Conservation (phyloP, 2,888 invertebrate species). For the Malthinus flaveolus region DNA sequence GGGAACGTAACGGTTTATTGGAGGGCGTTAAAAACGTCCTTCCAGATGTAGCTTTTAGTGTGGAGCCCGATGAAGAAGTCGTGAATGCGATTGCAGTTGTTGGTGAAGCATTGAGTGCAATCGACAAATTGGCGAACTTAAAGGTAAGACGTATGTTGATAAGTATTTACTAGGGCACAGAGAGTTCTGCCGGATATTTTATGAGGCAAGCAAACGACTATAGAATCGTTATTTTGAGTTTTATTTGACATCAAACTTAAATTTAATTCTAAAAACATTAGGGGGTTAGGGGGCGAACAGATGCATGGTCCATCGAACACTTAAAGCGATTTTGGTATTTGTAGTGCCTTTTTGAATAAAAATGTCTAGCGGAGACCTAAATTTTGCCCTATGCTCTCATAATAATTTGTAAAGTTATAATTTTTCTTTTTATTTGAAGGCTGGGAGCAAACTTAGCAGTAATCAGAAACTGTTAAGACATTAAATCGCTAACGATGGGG, state of each 20-base stretch:
- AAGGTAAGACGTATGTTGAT: too few relatives aligned
- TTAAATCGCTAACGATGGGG: slow-evolving; percentile 60
- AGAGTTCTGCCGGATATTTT: neutral
- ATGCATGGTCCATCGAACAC: neutral
- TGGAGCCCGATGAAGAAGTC: slow-evolving; percentile 27
- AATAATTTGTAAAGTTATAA: too few relatives aligned
- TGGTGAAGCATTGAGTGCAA: slow-evolving; percentile 45
- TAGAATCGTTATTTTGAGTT: too few relatives aligned
- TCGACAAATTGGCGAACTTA: slow-evolving; percentile 59
- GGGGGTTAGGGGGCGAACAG: neutral
- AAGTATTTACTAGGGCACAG: too few relatives aligned
- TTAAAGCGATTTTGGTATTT: neutral
- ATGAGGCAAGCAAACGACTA: slow-evolving; percentile 42
- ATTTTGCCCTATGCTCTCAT: too few relatives aligned
- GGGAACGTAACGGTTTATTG: slow-evolving; percentile 50
- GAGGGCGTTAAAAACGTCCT: slow-evolving; percentile 27
- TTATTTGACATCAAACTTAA: too few relatives aligned
- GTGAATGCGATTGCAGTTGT: slow-evolving; percentile 37
- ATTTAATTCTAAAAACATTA: too few relatives aligned
- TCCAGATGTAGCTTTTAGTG: neutral
- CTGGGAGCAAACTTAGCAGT: slow-evolving; percentile 53
- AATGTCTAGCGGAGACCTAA: too few relatives aligned
- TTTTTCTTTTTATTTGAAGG: slow-evolving; percentile 32
- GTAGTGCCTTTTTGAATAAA: too few relatives aligned
- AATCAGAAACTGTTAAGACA: slow-evolving; percentile 56